These are phyloP conservation scores for Danaus chrysippus DNA, from an alignment of 2,888 invertebrate species.

Conservation along the genomic window DNA sequence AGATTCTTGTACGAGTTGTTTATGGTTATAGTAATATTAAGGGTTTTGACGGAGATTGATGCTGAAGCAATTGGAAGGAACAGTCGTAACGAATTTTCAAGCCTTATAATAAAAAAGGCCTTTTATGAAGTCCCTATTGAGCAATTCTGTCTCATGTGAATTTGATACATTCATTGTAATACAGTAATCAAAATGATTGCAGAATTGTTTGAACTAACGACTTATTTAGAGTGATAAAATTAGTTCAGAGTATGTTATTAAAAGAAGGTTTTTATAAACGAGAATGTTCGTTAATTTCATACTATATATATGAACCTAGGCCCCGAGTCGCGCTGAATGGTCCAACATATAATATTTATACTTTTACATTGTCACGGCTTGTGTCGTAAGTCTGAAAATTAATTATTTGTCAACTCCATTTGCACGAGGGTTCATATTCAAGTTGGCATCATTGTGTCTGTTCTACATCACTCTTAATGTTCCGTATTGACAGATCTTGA, in stretches of 20 bases:
- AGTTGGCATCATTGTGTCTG: not conserved
- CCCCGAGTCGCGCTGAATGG: not conserved
- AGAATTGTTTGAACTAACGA: too few species aligned
- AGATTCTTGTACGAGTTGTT: too few species aligned
- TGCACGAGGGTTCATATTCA: not conserved
- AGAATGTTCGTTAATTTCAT: not conserved
- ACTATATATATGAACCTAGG: not conserved
- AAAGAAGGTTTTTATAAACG: not conserved
- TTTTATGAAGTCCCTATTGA: slow-evolving; percentile 10
- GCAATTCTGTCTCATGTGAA: not conserved
- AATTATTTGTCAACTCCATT: slow-evolving; percentile 1
- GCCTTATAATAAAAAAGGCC: slow-evolving; percentile 16
- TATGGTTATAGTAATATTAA: not conserved
- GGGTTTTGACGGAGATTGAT: not conserved
- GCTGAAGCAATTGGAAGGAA: slow-evolving; percentile 3
- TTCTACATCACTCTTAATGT: not conserved
- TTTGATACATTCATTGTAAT: slow-evolving; percentile 6
- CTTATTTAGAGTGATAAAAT: too few species aligned
- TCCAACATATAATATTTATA: not conserved
- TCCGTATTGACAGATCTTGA: not conserved
- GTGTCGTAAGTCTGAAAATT: not conserved
- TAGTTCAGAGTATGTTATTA: too few species aligned
- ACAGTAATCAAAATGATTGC: not conserved
- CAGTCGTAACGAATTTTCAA: slow-evolving; percentile 15
- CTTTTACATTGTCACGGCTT: not conserved